These are phyloP conservation scores for Brachyptera putata DNA, from an alignment of 2,888 invertebrate species.

Conservation along the genomic window DNA sequence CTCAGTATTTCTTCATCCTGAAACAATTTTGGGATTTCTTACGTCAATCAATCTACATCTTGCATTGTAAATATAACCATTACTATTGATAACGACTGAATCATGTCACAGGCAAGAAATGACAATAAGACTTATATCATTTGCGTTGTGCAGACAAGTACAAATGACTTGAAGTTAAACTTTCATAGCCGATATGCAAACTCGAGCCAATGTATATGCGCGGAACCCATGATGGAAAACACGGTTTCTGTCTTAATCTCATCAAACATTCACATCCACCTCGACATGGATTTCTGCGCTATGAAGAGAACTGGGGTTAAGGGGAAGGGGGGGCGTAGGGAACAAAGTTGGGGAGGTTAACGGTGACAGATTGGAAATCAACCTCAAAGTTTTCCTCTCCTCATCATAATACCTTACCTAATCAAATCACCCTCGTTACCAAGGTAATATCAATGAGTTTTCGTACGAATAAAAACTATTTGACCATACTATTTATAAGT, in stretches of 20 bases:
- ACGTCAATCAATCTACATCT: constrained; percentile 1
- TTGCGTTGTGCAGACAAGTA: constrained; percentile 11
- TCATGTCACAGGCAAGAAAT: not conserved
- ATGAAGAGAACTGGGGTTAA: not conserved
- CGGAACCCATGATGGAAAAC: constrained; percentile 45
- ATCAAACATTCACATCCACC: constrained; percentile 43
- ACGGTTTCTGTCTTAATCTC: constrained; percentile 48
- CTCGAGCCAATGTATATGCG: constrained; percentile 28
- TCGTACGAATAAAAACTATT: not conserved
- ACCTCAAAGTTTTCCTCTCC: constrained; percentile 13
- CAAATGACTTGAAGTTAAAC: constrained; percentile 2
- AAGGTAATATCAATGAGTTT: not conserved
- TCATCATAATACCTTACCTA: not conserved
- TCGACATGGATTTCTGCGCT: constrained; percentile 15
- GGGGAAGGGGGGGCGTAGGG: not conserved
- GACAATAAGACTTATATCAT: constrained; percentile 4
- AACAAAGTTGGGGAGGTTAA: not conserved
- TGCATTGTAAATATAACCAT: constrained; percentile 17
- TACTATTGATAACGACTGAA: constrained; percentile 4
- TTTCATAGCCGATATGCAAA: constrained; percentile 24
- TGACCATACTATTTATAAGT: not conserved
- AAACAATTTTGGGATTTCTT: constrained; percentile 14
- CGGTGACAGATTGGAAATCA: constrained; percentile 11
- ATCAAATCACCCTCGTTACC: not conserved
- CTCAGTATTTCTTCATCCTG: too few relatives aligned